Evolutionary conservation across 1,140 invertebrate genomes (phyloP).

Genomic region (Zaprionus lachaisei): DNA sequence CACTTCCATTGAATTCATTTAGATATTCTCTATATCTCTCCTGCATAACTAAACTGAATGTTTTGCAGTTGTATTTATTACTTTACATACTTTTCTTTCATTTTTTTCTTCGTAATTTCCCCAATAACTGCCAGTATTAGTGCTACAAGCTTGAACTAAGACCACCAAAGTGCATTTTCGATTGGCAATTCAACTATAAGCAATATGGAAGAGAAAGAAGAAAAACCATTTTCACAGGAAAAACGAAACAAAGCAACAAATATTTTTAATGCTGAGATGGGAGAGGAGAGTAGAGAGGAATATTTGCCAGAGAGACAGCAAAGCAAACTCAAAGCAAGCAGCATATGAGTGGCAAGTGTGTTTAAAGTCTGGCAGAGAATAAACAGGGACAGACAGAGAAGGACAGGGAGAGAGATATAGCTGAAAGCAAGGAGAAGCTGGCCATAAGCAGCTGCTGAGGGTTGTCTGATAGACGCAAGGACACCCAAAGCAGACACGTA

Average conservation of each 20-base stretch:
- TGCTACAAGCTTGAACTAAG: neutral
- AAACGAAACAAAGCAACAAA: constrained; percentile 4
- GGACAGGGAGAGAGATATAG: neutral
- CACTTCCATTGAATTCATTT: too few species aligned
- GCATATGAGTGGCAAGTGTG: constrained; percentile 11
- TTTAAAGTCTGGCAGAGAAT: constrained; percentile 30
- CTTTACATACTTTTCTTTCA: neutral
- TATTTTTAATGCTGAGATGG: neutral
- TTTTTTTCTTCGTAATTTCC: neutral
- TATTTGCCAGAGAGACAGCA: constrained; percentile 11
- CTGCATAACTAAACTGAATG: too few species aligned
- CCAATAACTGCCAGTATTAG: neutral
- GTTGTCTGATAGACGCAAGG: constrained; percentile 19
- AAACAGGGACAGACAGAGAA: neutral
- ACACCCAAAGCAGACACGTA: constrained; percentile 38
- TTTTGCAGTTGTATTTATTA: neutral
- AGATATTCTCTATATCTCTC: too few species aligned
- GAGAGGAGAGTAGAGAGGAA: constrained; percentile 7
- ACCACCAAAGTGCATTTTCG: neutral
- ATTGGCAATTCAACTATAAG: neutral
- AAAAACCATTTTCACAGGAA: neutral
- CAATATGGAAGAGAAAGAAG: neutral
- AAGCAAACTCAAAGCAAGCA: constrained; percentile 11
- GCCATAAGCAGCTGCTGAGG: constrained; percentile 8
- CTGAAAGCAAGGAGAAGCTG: neutral